Conservation (phyloP, 2,888 invertebrate species). For the Lacanobia oleracea region DNA sequence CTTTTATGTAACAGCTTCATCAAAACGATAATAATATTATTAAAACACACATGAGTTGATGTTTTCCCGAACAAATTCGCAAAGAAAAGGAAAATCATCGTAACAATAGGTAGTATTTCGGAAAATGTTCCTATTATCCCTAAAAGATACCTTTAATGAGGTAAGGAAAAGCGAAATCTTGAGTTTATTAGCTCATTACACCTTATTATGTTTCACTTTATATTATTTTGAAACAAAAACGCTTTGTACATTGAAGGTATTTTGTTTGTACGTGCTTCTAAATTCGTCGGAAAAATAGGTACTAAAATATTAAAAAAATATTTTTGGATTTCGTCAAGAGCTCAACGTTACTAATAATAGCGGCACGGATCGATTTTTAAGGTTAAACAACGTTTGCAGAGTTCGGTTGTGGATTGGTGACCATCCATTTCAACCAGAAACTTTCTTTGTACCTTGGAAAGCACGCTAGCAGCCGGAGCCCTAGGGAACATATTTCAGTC, state of each 20-base stretch:
- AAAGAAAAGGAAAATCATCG: not conserved
- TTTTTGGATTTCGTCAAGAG: too few relatives aligned
- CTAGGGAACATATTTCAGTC: too few relatives aligned
- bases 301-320: too few relatives aligned
- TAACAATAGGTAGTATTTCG: conserved; percentile 12
- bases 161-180: conserved; percentile 10
- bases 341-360: too few relatives aligned
- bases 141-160: conserved; percentile 20
- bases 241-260: conserved; percentile 2
- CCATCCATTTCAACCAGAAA: not conserved
- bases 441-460: not conserved
- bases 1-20: not conserved
- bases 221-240: conserved; percentile 18
- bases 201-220: conserved; percentile 13
- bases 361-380: not conserved
- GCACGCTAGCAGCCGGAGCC: too few relatives aligned
- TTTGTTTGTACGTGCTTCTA: conserved; percentile 4
- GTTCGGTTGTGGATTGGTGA: not conserved
- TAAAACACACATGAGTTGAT: not conserved
- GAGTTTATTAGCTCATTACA: conserved; percentile 41
- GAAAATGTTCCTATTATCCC: conserved; percentile 30
- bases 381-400: not conserved
- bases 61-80: not conserved
- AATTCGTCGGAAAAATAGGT: not conserved
- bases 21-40: not conserved